phyloP scores from a whole-genome alignment of 2,888 invertebrate species.

The Yponomeuta cagnagella region DNA sequence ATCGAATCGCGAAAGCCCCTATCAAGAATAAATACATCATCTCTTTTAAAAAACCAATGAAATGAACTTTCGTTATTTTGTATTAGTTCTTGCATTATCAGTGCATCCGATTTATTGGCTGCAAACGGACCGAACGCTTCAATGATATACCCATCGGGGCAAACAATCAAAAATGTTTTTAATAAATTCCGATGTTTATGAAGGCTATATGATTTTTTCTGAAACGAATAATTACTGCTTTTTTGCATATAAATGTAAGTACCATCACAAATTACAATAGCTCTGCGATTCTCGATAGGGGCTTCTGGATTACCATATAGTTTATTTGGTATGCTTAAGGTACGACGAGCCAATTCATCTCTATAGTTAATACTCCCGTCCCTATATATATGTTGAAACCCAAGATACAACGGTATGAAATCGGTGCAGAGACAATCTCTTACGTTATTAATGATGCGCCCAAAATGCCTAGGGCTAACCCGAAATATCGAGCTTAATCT shows the following conservation, averaged over 20 bases:
- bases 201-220: slow-evolving; percentile 15
- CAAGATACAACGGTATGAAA: background rate
- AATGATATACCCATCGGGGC: slow-evolving; percentile 18
- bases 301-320: background rate
- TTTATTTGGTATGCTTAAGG: background rate
- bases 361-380: background rate
- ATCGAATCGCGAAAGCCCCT: slow-evolving; percentile 23
- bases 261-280: slow-evolving; percentile 17
- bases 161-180: slow-evolving; percentile 19
- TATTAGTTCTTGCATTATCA: slow-evolving; percentile 13
- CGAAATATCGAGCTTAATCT: background rate
- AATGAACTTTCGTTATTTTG: slow-evolving; percentile 2
- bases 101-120: slow-evolving; percentile 18
- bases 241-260: slow-evolving; percentile 18
- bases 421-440: background rate
- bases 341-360: background rate
- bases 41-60: slow-evolving; percentile 13
- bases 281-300: slow-evolving; percentile 2
- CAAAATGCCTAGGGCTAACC: background rate
- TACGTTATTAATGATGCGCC: background rate
- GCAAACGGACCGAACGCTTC: slow-evolving; percentile 20
- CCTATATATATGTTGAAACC: background rate
- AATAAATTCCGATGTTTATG: slow-evolving; percentile 18
- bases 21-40: slow-evolving; percentile 24
- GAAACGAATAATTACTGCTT: slow-evolving; percentile 12